Evolutionary conservation across 2,113 vertebrate genomes (phyloP).

Genomic region (Chlorocebus sabaeus): DNA sequence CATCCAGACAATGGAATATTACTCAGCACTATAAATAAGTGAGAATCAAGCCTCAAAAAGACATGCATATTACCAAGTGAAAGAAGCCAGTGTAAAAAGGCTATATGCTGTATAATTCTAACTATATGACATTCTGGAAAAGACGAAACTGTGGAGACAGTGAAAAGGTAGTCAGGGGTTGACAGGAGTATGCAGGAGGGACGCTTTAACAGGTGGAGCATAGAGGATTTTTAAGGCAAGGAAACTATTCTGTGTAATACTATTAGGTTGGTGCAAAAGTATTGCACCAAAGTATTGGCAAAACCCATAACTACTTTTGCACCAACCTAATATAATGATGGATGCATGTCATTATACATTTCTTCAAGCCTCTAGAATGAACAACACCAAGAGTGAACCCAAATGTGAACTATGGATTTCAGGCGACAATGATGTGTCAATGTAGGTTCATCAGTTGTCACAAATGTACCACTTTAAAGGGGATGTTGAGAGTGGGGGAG

Average conservation of each 20-base stretch:
- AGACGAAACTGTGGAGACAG: neutral
- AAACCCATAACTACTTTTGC: too few relatives aligned
- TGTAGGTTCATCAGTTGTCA: neutral
- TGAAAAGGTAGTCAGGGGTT: neutral
- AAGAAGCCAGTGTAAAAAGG: neutral
- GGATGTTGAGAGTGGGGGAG: neutral
- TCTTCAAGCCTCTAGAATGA: neutral
- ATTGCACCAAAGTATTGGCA: too few relatives aligned
- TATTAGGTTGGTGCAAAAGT: too few relatives aligned
- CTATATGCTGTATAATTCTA: neutral
- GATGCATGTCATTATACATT: neutral
- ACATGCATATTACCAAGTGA: neutral
- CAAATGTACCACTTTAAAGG: neutral
- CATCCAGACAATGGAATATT: neutral
- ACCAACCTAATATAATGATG: neutral
- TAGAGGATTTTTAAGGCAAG: neutral
- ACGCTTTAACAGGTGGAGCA: neutral
- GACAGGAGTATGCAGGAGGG: neutral
- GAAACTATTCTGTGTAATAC: neutral
- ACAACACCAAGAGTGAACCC: neutral
- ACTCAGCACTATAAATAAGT: neutral
- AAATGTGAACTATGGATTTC: neutral
- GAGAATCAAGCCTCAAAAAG: neutral
- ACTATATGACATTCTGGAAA: neutral
- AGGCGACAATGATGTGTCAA: neutral